Conservation (phyloP, 2,113 vertebrate genomes). For the Lagopus muta region DNA sequence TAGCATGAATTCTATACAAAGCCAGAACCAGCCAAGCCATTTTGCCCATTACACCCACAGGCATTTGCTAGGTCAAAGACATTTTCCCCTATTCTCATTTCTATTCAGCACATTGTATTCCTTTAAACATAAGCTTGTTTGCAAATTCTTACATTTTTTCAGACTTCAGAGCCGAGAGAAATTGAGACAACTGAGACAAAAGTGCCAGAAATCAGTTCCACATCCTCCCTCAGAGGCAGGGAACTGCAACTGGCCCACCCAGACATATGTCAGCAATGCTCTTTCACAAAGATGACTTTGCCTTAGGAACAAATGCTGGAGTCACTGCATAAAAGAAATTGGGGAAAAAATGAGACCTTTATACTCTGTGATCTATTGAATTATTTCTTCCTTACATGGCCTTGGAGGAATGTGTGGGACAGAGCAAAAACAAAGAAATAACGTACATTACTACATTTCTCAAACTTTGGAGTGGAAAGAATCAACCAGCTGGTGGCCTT, state of each 20-base stretch:
- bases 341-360: neutral
- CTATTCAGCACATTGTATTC: neutral
- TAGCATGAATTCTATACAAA: neutral
- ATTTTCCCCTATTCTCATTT: neutral
- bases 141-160: neutral
- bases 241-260: neutral
- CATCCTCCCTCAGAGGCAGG: neutral
- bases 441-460: conserved; percentile 5
- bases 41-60: neutral
- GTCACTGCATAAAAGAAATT: neutral
- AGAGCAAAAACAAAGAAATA: conserved; percentile 1
- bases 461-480: neutral
- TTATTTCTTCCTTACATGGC: neutral
- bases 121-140: neutral
- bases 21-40: fast-evolving
- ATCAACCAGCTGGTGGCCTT: neutral
- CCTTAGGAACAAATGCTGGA: neutral
- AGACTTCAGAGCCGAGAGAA: neutral
- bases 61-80: neutral
- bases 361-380: neutral
- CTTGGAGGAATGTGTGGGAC: conserved; percentile 10
- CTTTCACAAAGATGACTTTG: conserved; percentile 31
- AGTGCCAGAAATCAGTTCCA: neutral
- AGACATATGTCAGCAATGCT: neutral
- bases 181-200: neutral